These are phyloP conservation scores for Microctenopoma stevenorrisi DNA, from an alignment of 2,797 vertebrate species.

Conservation along the genomic window DNA sequence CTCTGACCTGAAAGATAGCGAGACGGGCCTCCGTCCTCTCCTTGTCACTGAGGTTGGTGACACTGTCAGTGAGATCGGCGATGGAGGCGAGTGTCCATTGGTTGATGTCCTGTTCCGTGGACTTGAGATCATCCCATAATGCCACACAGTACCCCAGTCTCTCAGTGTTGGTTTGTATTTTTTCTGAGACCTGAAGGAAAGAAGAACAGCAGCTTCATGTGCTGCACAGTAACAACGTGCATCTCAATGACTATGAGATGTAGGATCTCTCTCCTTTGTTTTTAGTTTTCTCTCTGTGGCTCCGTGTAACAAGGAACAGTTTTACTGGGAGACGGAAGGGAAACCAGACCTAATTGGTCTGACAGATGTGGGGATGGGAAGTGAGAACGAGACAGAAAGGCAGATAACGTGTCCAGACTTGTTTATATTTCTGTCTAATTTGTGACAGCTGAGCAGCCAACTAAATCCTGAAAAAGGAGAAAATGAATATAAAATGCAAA, in stretches of 20 bases:
- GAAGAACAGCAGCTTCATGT: slow-evolving; percentile 20
- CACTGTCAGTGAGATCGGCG: slow-evolving; percentile 85
- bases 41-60: slow-evolving; percentile 85
- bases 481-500: slow-evolving; percentile 51
- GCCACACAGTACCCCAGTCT: slow-evolving; percentile 82
- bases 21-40: slow-evolving; percentile 84
- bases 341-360: slow-evolving; percentile 69
- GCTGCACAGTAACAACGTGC: slow-evolving; percentile 15
- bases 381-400: slow-evolving; percentile 55
- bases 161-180: slow-evolving; percentile 89
- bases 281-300: slow-evolving; percentile 35
- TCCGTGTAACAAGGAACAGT: slow-evolving; percentile 40
- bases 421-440: slow-evolving; percentile 75
- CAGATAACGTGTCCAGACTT: slow-evolving; percentile 80
- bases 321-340: slow-evolving; percentile 53
- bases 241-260: slow-evolving; percentile 53
- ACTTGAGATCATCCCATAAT: slow-evolving; percentile 91
- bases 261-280: slow-evolving; percentile 41
- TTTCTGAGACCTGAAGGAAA: slow-evolving; percentile 87
- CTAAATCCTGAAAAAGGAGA: slow-evolving; percentile 52
- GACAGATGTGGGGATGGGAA: slow-evolving; percentile 73
- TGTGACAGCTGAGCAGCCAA: slow-evolving; percentile 72
- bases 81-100: slow-evolving; percentile 87
- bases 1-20: slow-evolving; percentile 88
- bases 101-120: slow-evolving; percentile 88